Percentiles rank a stretch among this genome's conserved stretches.
Evolutionary conservation across 2,113 vertebrate genomes (phyloP).

Genomic region (Eidolon helvum): DNA sequence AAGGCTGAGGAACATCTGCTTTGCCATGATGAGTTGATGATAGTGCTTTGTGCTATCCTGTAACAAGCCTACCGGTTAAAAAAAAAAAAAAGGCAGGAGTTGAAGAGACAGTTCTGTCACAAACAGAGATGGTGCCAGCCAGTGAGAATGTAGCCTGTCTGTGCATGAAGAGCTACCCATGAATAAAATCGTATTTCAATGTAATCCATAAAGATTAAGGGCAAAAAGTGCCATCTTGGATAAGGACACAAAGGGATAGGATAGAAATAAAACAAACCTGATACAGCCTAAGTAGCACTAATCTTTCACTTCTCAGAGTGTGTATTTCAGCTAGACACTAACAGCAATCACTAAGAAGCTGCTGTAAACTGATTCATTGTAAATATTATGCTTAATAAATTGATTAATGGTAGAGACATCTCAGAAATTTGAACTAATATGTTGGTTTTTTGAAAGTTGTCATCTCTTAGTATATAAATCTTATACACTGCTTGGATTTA

Average conservation of each 20-base stretch:
- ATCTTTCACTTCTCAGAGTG: background rate
- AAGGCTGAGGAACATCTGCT: constrained; percentile 76
- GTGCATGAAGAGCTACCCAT: constrained; percentile 42
- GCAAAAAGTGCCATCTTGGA: constrained; percentile 61
- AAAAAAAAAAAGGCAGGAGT: background rate
- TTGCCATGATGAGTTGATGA: constrained; percentile 66
- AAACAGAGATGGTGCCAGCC: constrained; percentile 71
- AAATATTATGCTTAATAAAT: background rate
- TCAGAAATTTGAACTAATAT: background rate
- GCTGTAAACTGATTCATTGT: background rate
- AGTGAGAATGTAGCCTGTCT: constrained; percentile 75
- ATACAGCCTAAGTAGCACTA: background rate
- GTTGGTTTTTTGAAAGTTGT: background rate
- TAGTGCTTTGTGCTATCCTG: constrained; percentile 59
- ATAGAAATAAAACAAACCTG: constrained; percentile 26
- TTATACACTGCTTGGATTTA: background rate
- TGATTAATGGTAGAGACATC: background rate
- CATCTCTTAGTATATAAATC: background rate
- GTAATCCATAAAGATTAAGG: constrained; percentile 54
- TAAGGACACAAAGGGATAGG: constrained; percentile 44
- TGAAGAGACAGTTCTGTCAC: constrained; percentile 61
- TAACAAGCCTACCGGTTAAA: constrained; percentile 71
- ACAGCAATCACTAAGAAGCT: background rate
- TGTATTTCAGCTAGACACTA: background rate
- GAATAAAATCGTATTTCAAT: constrained; percentile 58